Evolutionary conservation across 92 coral and sea anemone genomes (phyloP).

Genomic region (Phymanthus crucifer): DNA sequence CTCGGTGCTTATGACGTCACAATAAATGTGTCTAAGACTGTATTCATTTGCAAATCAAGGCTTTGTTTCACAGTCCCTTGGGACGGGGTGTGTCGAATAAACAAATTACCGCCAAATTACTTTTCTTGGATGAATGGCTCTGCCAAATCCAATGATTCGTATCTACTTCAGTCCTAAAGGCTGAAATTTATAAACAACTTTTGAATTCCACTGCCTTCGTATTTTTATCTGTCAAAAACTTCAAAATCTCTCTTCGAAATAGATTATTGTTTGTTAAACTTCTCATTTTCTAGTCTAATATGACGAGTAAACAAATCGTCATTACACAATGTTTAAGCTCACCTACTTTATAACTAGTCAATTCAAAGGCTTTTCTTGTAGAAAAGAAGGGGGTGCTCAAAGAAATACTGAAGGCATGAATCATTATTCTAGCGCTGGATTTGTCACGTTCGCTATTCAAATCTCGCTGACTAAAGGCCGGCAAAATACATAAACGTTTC

Average conservation of each 20-base stretch:
- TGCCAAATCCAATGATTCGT: constrained; percentile 41
- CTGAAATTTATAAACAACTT: constrained; percentile 8
- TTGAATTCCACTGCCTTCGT: background rate
- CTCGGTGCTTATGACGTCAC: constrained; percentile 63
- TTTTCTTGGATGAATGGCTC: constrained; percentile 60
- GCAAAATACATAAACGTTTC: background rate
- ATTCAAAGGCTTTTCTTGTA: background rate
- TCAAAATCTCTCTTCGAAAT: background rate
- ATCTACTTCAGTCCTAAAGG: constrained; percentile 18
- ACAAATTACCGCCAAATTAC: constrained; percentile 84
- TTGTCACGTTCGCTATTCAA: background rate
- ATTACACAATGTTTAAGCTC: background rate
- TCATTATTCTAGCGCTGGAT: background rate
- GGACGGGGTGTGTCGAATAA: constrained; percentile 84
- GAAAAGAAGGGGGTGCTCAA: background rate
- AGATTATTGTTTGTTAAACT: background rate
- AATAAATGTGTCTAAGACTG: constrained; percentile 39
- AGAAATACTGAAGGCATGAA: background rate
- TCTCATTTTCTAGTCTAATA: background rate
- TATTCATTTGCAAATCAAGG: constrained; percentile 66
- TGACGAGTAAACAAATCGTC: background rate
- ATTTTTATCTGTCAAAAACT: background rate
- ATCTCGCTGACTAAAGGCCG: background rate
- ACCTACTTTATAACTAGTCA: background rate
- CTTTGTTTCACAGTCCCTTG: constrained; percentile 77